Conservation (phyloP, 2,888 invertebrate species). For the Fissipunctia ypsillon region DNA sequence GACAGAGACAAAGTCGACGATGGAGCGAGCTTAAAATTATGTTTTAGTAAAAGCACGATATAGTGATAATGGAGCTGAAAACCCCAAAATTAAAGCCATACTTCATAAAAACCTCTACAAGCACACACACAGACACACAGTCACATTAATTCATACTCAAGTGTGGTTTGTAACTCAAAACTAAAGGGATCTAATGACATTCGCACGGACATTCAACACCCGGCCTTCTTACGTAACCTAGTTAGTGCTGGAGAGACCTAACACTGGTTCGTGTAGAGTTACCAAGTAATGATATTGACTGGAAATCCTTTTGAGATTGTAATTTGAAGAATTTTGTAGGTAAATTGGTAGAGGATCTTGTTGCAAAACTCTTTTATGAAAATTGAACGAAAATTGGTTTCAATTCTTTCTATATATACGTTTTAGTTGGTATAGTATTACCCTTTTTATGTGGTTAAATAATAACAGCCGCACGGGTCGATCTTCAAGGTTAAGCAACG, state of each 20-base stretch:
- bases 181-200: conserved; percentile 67
- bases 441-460: no score
- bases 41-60: neutral
- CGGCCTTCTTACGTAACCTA: conserved; percentile 69
- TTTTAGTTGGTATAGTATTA: no score
- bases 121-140: conserved; percentile 24
- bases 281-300: conserved; percentile 24
- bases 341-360: neutral
- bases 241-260: conserved; percentile 58
- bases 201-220: conserved; percentile 65
- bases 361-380: neutral
- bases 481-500: no score
- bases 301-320: neutral
- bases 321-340: neutral
- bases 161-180: conserved; percentile 71
- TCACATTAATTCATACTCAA: conserved; percentile 54
- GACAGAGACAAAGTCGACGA: no score
- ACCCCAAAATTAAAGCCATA: neutral
- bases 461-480: no score
- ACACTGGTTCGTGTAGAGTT: conserved; percentile 51
- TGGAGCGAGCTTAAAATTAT: neutral
- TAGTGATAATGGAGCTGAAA: neutral
- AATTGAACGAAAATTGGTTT: neutral
- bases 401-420: no score
- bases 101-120: neutral